Evolutionary conservation across 2,888 invertebrate genomes (phyloP).

Genomic region (Meghimatium bilineatum): DNA sequence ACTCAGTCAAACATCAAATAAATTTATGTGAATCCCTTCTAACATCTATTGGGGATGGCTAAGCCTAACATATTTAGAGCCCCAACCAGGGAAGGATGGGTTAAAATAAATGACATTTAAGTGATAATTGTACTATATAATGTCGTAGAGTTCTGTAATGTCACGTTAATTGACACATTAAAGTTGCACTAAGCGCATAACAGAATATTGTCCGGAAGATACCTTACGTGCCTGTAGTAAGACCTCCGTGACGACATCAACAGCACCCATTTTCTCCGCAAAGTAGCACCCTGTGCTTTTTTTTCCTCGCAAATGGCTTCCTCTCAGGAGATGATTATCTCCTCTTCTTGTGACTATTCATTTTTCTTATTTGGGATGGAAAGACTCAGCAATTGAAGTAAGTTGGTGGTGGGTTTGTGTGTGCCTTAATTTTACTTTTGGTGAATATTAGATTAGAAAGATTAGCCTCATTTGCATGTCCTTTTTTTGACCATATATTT

Average conservation of each 20-base stretch:
- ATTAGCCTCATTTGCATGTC: constrained; percentile 19
- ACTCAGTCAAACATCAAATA: too few species aligned
- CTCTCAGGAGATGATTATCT: constrained; percentile 6
- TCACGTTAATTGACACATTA: background rate
- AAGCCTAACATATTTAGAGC: too few species aligned
- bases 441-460: constrained; percentile 8
- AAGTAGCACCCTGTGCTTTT: background rate
- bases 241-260: constrained; percentile 5
- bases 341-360: constrained; percentile 11
- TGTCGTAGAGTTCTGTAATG: background rate
- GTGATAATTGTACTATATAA: background rate
- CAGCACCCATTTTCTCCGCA: constrained; percentile 7
- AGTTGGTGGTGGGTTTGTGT: constrained; percentile 49
- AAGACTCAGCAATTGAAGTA: constrained; percentile 29
- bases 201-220: constrained; percentile 46
- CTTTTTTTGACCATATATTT: background rate
- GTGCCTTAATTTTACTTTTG: background rate
- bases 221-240: constrained; percentile 8
- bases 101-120: background rate
- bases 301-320: background rate
- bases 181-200: constrained; percentile 42
- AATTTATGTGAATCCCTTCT: too few species aligned
- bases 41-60: too few species aligned
- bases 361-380: constrained; percentile 20
- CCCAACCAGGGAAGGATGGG: too few species aligned